Evolutionary conservation across 2,113 vertebrate species (phyloP).

Genomic region (Pseudorhombus dupliciocellatus): DNA sequence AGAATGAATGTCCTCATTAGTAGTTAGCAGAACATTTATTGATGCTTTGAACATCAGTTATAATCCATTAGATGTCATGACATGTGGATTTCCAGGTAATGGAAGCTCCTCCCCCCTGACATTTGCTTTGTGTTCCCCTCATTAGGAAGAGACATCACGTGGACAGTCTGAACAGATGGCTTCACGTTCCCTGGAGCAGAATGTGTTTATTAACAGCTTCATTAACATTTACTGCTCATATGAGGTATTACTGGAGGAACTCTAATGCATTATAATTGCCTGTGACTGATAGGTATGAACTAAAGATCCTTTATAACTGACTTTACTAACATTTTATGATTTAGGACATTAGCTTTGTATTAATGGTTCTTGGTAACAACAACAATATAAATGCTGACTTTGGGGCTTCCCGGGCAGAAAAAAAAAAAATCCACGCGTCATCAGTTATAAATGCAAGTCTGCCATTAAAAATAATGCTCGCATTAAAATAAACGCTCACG

Average conservation of each 20-base stretch:
- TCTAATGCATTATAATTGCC: not conserved
- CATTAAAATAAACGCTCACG: not conserved
- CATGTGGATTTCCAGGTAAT: no score
- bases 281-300: not conserved
- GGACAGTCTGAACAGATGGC: no score
- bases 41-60: no score
- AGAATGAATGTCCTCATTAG: not conserved
- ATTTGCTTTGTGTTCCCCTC: no score
- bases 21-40: no score
- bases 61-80: no score
- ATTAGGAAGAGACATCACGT: no score
- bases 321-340: not conserved
- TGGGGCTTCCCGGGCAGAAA: not conserved
- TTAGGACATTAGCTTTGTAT: not conserved
- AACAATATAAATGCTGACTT: not conserved
- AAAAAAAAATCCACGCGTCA: conserved; percentile 1
- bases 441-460: not conserved
- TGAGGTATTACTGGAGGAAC: not conserved
- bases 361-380: not conserved
- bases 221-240: conserved; percentile 1
- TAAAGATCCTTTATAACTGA: not conserved
- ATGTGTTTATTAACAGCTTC: not conserved
- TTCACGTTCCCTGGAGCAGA: not conserved
- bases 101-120: no score
- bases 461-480: conserved; percentile 1